phyloP scores from a whole-genome alignment of 2,113 vertebrate species.

The Motacilla tschutschensis region DNA sequence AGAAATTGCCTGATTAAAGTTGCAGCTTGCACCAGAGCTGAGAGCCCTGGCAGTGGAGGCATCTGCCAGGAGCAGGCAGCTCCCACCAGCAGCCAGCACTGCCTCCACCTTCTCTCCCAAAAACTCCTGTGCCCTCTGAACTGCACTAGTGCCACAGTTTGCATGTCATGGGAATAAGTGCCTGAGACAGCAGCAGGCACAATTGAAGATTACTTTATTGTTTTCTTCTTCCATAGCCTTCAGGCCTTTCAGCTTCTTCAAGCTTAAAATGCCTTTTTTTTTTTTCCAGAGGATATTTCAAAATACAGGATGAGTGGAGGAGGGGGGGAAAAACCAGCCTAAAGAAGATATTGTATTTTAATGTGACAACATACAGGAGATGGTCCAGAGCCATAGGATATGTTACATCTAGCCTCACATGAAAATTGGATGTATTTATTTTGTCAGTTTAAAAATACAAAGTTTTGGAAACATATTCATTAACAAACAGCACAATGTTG shows the following conservation, averaged over 20 bases:
- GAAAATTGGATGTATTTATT: not conserved
- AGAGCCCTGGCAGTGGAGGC: not conserved
- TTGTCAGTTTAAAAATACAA: conserved; percentile 7
- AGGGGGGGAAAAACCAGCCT: not conserved
- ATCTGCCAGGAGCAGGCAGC: not conserved
- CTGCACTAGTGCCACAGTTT: accelerated
- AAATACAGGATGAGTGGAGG: accelerated
- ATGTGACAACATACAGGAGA: not conserved
- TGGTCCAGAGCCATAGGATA: not conserved
- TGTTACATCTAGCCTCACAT: not conserved
- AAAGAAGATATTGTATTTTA: not conserved
- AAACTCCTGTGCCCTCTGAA: not conserved
- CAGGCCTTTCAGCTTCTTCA: not conserved
- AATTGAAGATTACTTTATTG: not conserved
- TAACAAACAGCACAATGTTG: not conserved
- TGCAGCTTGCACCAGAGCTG: accelerated
- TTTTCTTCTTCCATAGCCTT: not conserved
- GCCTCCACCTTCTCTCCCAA: not conserved
- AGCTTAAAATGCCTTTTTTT: not conserved
- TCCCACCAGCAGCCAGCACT: not conserved
- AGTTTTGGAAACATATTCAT: not conserved
- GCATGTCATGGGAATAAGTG: not conserved
- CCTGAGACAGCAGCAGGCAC: not conserved
- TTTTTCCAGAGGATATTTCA: not conserved
- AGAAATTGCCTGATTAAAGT: not conserved